Evolutionary conservation across 2,113 vertebrate species (phyloP).

Genomic region (Pelecanoides urinatrix): DNA sequence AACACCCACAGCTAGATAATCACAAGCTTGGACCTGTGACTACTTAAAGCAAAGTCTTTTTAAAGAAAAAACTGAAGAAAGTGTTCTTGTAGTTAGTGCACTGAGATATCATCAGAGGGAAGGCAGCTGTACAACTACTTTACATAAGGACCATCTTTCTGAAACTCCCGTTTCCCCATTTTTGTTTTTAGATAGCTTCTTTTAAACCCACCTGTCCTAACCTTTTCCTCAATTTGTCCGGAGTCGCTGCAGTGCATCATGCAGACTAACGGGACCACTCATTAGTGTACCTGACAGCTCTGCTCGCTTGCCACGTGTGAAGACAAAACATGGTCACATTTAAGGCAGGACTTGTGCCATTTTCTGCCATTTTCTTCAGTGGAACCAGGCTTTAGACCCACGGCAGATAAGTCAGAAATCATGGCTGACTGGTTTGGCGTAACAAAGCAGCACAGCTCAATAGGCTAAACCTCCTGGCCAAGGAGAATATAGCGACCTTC

Average conservation of each 20-base stretch:
- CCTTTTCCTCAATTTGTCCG: not conserved
- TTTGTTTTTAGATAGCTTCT: not conserved
- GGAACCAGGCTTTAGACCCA: not conserved
- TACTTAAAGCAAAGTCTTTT: conserved; percentile 21
- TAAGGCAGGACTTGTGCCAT: not conserved
- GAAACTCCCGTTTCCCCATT: not conserved
- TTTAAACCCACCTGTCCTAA: not conserved
- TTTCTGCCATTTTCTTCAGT: not conserved
- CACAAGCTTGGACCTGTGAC: conserved; percentile 64
- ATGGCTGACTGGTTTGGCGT: not conserved
- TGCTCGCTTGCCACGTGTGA: not conserved
- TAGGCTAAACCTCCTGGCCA: not conserved
- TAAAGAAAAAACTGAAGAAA: conserved; percentile 10
- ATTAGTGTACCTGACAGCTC: not conserved
- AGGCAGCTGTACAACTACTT: not conserved
- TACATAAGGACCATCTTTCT: not conserved
- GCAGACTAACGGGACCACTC: not conserved
- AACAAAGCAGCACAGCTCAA: not conserved
- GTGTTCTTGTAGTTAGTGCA: not conserved
- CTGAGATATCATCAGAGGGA: not conserved
- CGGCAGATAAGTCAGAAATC: not conserved
- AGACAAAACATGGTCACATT: not conserved
- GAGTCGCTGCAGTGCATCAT: not conserved
- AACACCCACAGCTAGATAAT: conserved; percentile 64
- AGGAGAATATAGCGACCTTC: not conserved